Percentiles rank a stretch among this genome's conserved stretches.
These are phyloP conservation scores for Mimas tiliae DNA, from an alignment of 2,888 invertebrate genomes.

Conservation along the genomic window DNA sequence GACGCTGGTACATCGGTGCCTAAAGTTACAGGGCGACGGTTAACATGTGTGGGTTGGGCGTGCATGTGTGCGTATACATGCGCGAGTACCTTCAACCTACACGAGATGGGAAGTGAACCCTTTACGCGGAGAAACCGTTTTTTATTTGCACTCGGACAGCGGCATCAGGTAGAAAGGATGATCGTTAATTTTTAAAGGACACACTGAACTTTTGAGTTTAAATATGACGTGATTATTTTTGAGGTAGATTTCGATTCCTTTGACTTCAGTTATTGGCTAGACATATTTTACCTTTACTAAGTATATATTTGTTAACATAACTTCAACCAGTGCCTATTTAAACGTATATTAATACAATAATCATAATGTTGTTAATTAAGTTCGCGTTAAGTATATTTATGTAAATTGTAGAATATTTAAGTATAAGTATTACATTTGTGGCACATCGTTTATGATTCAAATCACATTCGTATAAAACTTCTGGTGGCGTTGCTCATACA, in stretches of 20 bases:
- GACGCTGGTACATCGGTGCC: conserved; percentile 67
- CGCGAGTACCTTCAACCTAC: conserved; percentile 69
- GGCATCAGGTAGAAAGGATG: conserved; percentile 84
- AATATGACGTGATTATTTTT: conserved; percentile 56
- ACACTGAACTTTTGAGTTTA: conserved; percentile 69
- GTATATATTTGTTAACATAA: background rate
- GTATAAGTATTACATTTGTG: background rate
- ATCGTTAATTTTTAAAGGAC: conserved; percentile 84
- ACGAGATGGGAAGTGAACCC: conserved; percentile 86
- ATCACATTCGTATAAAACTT: conserved; percentile 2
- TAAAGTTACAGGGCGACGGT: conserved; percentile 53
- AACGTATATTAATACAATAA: background rate
- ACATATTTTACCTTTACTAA: no score
- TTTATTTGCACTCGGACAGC: conserved; percentile 85
- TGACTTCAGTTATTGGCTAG: background rate
- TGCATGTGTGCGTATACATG: conserved; percentile 50
- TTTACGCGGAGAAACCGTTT: conserved; percentile 83
- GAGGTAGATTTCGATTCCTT: conserved; percentile 28
- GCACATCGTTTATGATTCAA: background rate
- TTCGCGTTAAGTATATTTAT: background rate
- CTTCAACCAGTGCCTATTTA: background rate
- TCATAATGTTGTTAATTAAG: background rate
- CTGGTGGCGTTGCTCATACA: conserved; percentile 26
- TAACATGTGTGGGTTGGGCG: conserved; percentile 43
- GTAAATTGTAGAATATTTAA: background rate